These are phyloP conservation scores for Halcyon leucocephala DNA, from an alignment of 2,797 vertebrate species.

Conservation along the genomic window DNA sequence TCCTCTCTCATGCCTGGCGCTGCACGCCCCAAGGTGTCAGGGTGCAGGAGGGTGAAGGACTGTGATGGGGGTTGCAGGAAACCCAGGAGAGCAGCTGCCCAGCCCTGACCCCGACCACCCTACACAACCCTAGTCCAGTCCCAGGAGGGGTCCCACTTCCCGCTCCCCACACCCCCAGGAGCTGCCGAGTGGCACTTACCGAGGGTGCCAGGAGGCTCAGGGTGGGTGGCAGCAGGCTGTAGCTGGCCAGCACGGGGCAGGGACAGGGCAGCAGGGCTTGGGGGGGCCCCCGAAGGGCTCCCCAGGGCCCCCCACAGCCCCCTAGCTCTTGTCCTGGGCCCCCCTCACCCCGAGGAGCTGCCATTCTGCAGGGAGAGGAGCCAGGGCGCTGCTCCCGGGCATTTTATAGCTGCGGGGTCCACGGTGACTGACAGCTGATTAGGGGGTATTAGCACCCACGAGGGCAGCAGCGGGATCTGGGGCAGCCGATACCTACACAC, in stretches of 20 bases:
- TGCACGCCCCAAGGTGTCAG: accelerated
- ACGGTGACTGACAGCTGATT: slow-evolving; percentile 37
- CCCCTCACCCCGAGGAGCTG: neutral
- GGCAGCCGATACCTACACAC: neutral
- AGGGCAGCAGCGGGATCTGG: neutral
- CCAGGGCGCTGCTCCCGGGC: accelerated
- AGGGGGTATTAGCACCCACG: slow-evolving; percentile 28
- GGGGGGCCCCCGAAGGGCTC: neutral
- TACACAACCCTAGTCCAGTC: neutral
- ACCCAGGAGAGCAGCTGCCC: neutral
- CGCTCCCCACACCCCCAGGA: accelerated
- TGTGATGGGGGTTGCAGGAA: neutral
- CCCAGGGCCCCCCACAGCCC: neutral
- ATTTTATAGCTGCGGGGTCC: slow-evolving; percentile 41
- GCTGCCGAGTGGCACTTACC: neutral
- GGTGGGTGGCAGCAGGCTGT: neutral
- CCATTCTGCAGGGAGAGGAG: slow-evolving; percentile 24
- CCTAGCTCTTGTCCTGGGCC: neutral
- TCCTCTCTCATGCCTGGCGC: accelerated
- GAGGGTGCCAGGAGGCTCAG: neutral
- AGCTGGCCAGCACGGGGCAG: neutral
- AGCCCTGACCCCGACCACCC: too few species aligned
- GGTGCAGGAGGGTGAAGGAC: too few species aligned
- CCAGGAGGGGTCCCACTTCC: accelerated
- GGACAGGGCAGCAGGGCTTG: neutral